phyloP scores from a whole-genome alignment of 2,113 vertebrate species.

The Sardina pilchardus region DNA sequence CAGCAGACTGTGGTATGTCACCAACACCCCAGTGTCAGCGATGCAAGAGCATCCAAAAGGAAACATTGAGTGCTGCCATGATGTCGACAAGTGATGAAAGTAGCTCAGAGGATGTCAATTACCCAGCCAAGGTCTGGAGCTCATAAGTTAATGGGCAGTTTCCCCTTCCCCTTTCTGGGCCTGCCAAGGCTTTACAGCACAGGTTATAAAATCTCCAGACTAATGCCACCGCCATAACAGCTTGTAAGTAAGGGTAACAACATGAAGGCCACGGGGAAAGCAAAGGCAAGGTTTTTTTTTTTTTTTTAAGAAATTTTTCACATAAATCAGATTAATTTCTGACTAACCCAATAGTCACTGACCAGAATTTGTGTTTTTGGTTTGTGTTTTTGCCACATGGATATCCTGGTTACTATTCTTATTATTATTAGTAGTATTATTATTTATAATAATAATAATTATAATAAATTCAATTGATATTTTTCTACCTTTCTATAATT shows the following conservation, averaged over 20 bases:
- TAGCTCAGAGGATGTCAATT: constrained; percentile 90
- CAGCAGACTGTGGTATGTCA: constrained; percentile 81
- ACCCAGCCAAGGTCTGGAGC: constrained; percentile 81
- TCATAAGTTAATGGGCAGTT: constrained; percentile 84
- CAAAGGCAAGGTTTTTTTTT: constrained; percentile 27
- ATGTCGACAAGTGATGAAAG: constrained; percentile 93
- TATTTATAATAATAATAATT: neutral
- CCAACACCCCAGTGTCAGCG: constrained; percentile 80
- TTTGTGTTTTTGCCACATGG: no score
- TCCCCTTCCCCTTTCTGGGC: constrained; percentile 62
- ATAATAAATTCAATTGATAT: neutral
- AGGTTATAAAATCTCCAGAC: constrained; percentile 70
- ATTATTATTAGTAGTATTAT: constrained; percentile 25
- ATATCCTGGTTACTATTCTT: neutral
- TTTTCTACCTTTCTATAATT: constrained; percentile 21
- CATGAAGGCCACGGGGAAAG: constrained; percentile 67
- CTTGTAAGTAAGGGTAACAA: constrained; percentile 70
- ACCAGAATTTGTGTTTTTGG: no score
- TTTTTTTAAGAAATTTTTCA: neutral
- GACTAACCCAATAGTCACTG: no score
- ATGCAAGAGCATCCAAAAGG: constrained; percentile 82
- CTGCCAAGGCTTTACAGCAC: constrained; percentile 76
- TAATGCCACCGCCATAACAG: constrained; percentile 74
- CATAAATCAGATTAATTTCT: no score
- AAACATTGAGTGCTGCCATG: constrained; percentile 87